Percentiles rank a stretch among this genome's conserved stretches.
Conservation (phyloP, 2,113 vertebrate species). For the Pangasianodon gigas region DNA sequence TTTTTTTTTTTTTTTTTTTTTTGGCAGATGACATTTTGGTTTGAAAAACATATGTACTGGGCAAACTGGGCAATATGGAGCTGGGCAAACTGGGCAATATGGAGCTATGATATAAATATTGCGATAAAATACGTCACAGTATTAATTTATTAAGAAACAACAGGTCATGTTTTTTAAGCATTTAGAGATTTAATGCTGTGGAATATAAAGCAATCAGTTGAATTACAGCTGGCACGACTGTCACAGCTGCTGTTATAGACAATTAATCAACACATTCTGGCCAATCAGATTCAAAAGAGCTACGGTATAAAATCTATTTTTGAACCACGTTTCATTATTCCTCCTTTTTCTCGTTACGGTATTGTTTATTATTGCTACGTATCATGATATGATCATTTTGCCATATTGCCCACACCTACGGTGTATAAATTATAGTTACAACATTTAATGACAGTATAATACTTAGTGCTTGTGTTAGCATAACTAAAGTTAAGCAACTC, state of each 20-base stretch:
- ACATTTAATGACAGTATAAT: not conserved
- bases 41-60: not conserved
- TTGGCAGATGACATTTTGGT: not conserved
- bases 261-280: not conserved
- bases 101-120: not conserved
- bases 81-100: not conserved
- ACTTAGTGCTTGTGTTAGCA: no score
- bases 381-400: not conserved
- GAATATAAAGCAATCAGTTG: not conserved
- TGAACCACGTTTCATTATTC: not conserved
- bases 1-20: not conserved
- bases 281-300: not conserved
- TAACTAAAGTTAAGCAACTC: not conserved
- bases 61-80: not conserved
- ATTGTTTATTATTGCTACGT: not conserved
- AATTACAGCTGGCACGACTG: not conserved
- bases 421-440: not conserved
- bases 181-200: not conserved
- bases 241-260: not conserved
- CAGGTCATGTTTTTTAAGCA: not conserved
- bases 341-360: not conserved
- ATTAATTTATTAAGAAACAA: not conserved
- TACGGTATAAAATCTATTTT: not conserved
- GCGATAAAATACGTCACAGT: no score
- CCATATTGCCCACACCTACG: not conserved